Conservation (phyloP, 2,888 invertebrate genomes). For the Eupithecia dodoneata region DNA sequence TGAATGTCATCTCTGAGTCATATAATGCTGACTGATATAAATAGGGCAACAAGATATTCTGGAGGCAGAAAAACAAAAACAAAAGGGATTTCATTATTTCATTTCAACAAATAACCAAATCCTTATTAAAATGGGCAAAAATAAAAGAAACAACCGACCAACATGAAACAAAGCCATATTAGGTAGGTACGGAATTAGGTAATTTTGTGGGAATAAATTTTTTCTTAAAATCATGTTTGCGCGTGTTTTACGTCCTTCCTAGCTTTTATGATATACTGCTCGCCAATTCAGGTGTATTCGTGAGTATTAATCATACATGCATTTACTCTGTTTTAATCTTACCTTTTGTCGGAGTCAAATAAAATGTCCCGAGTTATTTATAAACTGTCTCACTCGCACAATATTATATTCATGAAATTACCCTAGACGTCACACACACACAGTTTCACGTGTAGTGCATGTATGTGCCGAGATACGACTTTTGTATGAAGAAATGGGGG, state of each 20-base stretch:
- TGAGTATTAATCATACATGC: not conserved
- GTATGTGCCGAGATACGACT: too few species aligned
- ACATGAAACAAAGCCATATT: not conserved
- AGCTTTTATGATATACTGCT: not conserved
- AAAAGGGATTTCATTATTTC: constrained; percentile 7
- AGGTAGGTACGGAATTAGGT: not conserved
- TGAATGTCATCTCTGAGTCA: not conserved
- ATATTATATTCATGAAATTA: too few species aligned
- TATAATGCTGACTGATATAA: constrained; percentile 13
- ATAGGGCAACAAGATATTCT: constrained; percentile 6
- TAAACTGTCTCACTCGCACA: too few species aligned
- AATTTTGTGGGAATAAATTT: not conserved
- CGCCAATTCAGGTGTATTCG: not conserved
- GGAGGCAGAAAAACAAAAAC: not conserved
- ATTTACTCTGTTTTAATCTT: too few species aligned
- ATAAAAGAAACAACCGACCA: not conserved
- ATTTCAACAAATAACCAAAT: constrained; percentile 5
- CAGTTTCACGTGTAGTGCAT: too few species aligned
- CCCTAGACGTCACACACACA: too few species aligned
- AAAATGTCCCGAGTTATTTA: too few species aligned
- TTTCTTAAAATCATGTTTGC: not conserved
- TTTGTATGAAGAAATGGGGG: too few species aligned
- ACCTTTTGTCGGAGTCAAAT: too few species aligned
- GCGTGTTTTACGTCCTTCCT: not conserved
- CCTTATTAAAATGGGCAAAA: not conserved